Conservation (phyloP, 1,140 invertebrate species). For the Bradysia coprophila region DNA sequence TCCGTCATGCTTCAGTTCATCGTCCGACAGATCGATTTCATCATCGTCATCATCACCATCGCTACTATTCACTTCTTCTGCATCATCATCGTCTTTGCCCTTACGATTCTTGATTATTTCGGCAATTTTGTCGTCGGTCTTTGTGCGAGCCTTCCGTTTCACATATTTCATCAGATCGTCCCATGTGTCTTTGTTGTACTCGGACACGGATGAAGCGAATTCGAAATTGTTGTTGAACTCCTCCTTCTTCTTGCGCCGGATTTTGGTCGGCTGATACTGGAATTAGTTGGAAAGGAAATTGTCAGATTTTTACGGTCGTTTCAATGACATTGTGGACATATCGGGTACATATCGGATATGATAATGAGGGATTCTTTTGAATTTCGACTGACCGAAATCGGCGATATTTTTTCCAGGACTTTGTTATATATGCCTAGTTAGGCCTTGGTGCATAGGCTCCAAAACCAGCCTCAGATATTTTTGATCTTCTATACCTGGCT, state of each 20-base stretch:
- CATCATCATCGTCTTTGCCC: slow-evolving; percentile 18
- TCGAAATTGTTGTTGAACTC: slow-evolving; percentile 57
- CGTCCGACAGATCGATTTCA: slow-evolving; percentile 38
- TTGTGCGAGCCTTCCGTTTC: slow-evolving; percentile 56
- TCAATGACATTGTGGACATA: too few species aligned
- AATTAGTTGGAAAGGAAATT: slow-evolving; percentile 16
- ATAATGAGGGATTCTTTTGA: too few species aligned
- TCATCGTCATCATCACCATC: slow-evolving; percentile 16
- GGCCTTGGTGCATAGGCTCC: too few species aligned
- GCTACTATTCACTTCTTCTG: slow-evolving; percentile 17
- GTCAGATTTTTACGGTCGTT: slow-evolving; percentile 1
- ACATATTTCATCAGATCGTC: slow-evolving; percentile 69
- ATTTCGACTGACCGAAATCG: too few species aligned
- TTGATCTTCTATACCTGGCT: too few species aligned
- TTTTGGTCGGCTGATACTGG: slow-evolving; percentile 61
- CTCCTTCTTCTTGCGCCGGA: slow-evolving; percentile 45
- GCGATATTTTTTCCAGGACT: too few species aligned
- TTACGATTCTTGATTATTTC: slow-evolving; percentile 28
- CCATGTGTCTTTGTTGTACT: slow-evolving; percentile 71
- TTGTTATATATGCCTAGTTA: too few species aligned
- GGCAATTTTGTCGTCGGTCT: slow-evolving; percentile 64
- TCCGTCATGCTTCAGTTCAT: slow-evolving; percentile 49
- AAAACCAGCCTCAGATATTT: too few species aligned
- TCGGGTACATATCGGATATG: too few species aligned
- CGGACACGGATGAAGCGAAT: slow-evolving; percentile 48